phyloP scores from a whole-genome alignment of 2,888 invertebrate genomes.

The Caenorhabditis japonica region DNA sequence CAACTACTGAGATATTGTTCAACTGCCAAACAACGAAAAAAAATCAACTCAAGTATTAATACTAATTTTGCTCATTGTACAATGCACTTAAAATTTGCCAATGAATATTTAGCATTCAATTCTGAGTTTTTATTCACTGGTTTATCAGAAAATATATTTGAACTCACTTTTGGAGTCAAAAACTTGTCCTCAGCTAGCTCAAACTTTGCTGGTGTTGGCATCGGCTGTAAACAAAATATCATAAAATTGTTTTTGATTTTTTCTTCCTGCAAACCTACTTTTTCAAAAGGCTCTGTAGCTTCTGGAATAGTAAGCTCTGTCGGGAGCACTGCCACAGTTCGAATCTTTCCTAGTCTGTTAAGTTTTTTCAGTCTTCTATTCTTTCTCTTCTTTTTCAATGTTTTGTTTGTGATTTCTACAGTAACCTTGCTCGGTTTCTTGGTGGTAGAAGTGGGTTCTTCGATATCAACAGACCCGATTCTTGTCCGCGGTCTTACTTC shows the following conservation, averaged over 20 bases:
- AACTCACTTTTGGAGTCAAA: slow-evolving; percentile 8
- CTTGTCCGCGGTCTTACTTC: slow-evolving; percentile 21
- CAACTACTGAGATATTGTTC: slow-evolving; percentile 1
- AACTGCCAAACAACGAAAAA: slow-evolving; percentile 8
- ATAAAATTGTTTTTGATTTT: not conserved
- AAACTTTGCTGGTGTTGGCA: slow-evolving; percentile 27
- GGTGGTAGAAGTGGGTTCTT: slow-evolving; percentile 13
- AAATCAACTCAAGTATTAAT: slow-evolving; percentile 30
- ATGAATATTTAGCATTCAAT: slow-evolving; percentile 14
- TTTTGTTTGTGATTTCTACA: slow-evolving; percentile 37
- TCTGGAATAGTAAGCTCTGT: slow-evolving; percentile 27
- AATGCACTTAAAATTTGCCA: slow-evolving; percentile 5
- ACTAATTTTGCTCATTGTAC: slow-evolving; percentile 1
- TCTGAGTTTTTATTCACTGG: not conserved
- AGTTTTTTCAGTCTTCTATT: slow-evolving; percentile 43
- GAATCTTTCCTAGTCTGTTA: slow-evolving; percentile 41
- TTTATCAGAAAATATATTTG: slow-evolving; percentile 2
- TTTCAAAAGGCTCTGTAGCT: slow-evolving; percentile 22
- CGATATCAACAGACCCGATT: slow-evolving; percentile 11
- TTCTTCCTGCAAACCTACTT: no score
- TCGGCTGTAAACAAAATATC: slow-evolving; percentile 12
- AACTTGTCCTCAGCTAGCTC: slow-evolving; percentile 30
- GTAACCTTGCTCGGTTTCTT: slow-evolving; percentile 34
- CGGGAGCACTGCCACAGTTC: slow-evolving; percentile 34
- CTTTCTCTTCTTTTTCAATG: slow-evolving; percentile 38